Base-by-base conservation (phyloP, 2,888 invertebrate species). In the Petrolisthes cinctipes region DNA sequence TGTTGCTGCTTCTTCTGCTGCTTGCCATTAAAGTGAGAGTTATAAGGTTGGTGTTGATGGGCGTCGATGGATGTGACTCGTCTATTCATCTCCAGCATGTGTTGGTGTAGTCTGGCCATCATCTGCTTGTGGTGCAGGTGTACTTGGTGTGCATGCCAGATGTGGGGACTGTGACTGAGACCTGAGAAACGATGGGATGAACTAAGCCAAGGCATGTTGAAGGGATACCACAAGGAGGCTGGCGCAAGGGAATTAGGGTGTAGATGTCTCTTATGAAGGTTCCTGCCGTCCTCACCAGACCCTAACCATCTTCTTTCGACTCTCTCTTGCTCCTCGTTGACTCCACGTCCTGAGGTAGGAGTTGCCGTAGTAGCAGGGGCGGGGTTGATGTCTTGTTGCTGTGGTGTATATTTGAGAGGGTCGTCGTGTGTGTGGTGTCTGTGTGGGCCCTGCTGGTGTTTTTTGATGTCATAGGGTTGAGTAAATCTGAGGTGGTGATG, bases 111-210 rank as follows among this genome's bases (percentile, higher is more conserved):
- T 14, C 61, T 75, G 14, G 83, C n/a, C 61, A 83, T 57, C 20
- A 83, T 61, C 57, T 37, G 75, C 0, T 76, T 23, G 37, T 83
- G 83, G 37, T 61, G 83, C 20, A 61, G 37, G 51, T 56, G 76
- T n/a, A 83, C 61, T 23, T 61, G 75, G n/a, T 57, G 71, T 37
- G 76, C 23, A 51, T 83, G 75, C 83, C 76, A 83, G 76, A 51
- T 37, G 57, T 76, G 83, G 57, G 83, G 76, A 37, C 20, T 17
- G 37, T 53, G 61, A 54, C 20, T 23, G 68, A n/a, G 66, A 75
- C 73, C 23, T 23, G 56, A 37, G 57, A 53, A 83, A 23, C 11
- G 53, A 54, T 54, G n/a, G 54, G 5, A 7, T n/a, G 78, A n/a
- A 54, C 14, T 14, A 54, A 78, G 53, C 78, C 54, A 17, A 78